Evolutionary conservation across 1,140 invertebrate species (phyloP), one percentile per base, ranked within the genome.

Genomic region (Gryllus bimaculatus): DNA sequence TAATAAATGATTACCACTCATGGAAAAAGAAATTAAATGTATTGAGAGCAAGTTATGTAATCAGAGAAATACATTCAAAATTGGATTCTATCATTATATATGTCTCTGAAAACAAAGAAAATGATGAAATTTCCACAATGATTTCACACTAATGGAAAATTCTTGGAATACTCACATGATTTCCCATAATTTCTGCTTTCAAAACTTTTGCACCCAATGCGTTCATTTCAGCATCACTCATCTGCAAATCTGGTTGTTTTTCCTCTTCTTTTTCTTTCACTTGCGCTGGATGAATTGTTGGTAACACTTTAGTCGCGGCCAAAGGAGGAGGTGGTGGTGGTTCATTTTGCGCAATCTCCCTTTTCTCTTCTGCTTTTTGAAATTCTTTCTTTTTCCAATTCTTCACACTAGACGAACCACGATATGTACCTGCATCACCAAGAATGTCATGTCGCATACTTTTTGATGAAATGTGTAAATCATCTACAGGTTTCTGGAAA

Each of bases 161-260:
- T 39, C 1, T 39, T 21, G 1, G 10, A 13, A 18, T 6, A 76
- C 79, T 84, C 82, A 90, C 90, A 78, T 84, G 85, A 85, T 98
- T 92, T 73, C 95, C 96, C 87, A 96, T 90, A 81, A 96, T 90
- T 89, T 98, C 95, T 48, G 96, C 96, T 88, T 96, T 96, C 0
- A 98, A 86, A 80, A 96, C 90, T 87, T 94, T 96, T 18, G 96
- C 95, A 26, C 91, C 94, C 13, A 98, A 83, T 81, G 92, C 90
- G 87, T 98, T 98, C 88, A 97, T 91, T 85, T 97, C 93, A 83
- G 93, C 91, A 85, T 96, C 92, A 49, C 91, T 90, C 20, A 91
- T 81, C 81, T 54, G 47, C 21, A 73, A 77, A 77, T 73, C 75
- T 75, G 48, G 21, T 81, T 80, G 66, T 77, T 73, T 47, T 77